Percentiles rank a stretch among this genome's conserved stretches.
Evolutionary conservation across 2,797 vertebrate genomes (phyloP).

Genomic region (Orientallactaga sibirica): DNA sequence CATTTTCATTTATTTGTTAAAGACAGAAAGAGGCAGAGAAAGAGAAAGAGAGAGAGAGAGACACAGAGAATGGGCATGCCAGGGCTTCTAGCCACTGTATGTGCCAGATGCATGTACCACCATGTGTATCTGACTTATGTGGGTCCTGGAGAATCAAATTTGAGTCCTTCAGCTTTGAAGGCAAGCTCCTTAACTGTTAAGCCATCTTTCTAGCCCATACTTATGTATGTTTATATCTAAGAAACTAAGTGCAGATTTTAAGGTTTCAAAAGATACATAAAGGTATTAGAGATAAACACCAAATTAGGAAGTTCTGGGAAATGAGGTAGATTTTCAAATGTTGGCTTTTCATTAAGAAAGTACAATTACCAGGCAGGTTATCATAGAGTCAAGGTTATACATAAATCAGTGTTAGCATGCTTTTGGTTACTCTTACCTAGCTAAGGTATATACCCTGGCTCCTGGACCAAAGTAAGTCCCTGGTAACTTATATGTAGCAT

Average conservation of each 20-base stretch:
- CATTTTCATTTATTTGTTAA: no score
- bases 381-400: background rate
- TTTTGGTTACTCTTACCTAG: background rate
- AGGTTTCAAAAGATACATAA: background rate
- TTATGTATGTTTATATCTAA: background rate
- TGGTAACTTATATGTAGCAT: background rate
- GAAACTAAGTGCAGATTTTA: background rate
- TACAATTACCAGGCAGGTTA: background rate
- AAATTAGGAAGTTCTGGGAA: background rate
- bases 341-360: background rate
- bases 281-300: background rate
- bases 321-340: background rate
- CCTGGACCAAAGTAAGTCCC: background rate
- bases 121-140: no score
- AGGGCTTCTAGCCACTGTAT: no score
- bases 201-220: no score
- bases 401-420: background rate
- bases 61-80: no score
- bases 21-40: no score
- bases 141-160: no score
- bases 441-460: background rate
- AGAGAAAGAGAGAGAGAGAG: no score
- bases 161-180: no score
- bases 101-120: no score
- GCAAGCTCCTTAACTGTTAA: no score